Base-by-base conservation (phyloP, 2,888 invertebrate species). In the Hymenopus coronatus region DNA sequence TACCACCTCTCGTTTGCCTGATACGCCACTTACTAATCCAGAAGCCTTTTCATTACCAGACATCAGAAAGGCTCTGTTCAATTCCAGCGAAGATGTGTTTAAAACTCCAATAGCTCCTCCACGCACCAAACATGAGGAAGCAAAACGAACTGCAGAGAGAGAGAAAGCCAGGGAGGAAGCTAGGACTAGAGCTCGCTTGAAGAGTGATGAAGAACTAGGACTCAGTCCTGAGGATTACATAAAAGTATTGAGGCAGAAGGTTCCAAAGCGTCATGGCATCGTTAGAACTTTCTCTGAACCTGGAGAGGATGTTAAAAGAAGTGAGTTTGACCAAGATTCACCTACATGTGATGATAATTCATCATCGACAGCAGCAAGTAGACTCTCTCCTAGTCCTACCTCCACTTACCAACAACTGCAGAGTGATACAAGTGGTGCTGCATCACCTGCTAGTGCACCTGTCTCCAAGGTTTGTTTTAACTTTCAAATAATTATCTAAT, bases 151-250 rank as follows among this genome's bases (percentile, higher is more conserved):
- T 0, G 92, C 94, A 30, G 94, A 95, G 91, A 95, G 95, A 92
- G 93, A 96, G 86, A 95, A 95, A 90, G 95, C 95, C 90, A 83
- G 93, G 33, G 95, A 95, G 90, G 95, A 95, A 33, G 95, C 95
- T 1, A 93, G 96, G 89, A 95, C 95, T 28, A 94, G 96, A 87
- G 96, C 96, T 14, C 94, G 96, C 85, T 93, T 96, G 33, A 96
- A 96, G 92, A 96, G 96, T 89, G 97, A 97, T 92, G 96, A 96
- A 90, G 96, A 97, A 92, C 93, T 97, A 33, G 96, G 96, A 2
- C 93, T 96, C n/a, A 96, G 95, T 92, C 96, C 96, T 0, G 96
- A 96, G 91, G 96, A 96, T 90, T 96, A 95, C 91, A 93, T 96
- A 89, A 93, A 94, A 90, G 93, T 94, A 88, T 91, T 96, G 28